Evolutionary conservation across 2,888 invertebrate genomes (phyloP).

Genomic region (Agelastica alni): DNA sequence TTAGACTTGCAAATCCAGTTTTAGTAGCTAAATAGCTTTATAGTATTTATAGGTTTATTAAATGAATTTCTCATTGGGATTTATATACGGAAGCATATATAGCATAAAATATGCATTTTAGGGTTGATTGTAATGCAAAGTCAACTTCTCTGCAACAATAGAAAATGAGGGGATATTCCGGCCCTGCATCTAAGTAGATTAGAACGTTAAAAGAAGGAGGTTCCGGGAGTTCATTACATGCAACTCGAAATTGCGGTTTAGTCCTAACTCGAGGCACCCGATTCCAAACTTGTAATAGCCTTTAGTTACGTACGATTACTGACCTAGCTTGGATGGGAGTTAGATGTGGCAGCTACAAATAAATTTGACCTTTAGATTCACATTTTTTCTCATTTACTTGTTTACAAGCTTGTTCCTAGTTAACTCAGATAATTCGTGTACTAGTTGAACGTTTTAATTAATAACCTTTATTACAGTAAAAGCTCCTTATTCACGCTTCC

Average conservation of each 20-base stretch:
- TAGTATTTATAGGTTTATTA: no score
- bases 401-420: not conserved
- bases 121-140: no score
- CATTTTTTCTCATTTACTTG: slow-evolving; percentile 1
- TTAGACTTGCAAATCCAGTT: no score
- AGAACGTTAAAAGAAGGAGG: slow-evolving; percentile 5
- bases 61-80: no score
- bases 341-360: slow-evolving; percentile 19
- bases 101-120: no score
- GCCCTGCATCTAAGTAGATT: slow-evolving; percentile 1
- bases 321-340: slow-evolving; percentile 12
- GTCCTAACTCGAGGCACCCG: not conserved
- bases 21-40: no score
- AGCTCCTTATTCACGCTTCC: no score
- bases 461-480: no score
- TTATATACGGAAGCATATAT: no score
- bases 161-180: not conserved
- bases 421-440: not conserved
- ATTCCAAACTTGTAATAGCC: slow-evolving; percentile 15
- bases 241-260: slow-evolving; percentile 10
- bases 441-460: slow-evolving; percentile 8
- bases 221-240: slow-evolving; percentile 7
- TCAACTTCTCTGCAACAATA: no score
- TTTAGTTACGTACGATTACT: slow-evolving; percentile 23
- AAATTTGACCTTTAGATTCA: slow-evolving; percentile 20